Base-by-base conservation (phyloP, 2,888 invertebrate genomes). In the Cephus nigrinus region DNA sequence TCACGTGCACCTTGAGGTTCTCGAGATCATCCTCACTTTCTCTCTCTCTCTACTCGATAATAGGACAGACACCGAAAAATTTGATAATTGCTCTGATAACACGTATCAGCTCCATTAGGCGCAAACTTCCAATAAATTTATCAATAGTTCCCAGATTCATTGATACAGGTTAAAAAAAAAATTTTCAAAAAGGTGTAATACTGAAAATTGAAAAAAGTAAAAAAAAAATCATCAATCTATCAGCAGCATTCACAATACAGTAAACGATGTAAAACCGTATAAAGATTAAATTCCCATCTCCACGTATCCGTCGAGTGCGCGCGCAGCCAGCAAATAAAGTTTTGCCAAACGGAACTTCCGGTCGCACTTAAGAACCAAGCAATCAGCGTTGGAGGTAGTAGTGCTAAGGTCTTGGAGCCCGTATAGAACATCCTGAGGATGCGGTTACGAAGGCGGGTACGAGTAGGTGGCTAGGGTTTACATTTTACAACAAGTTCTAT, bases 401-500 rank as follows among this genome's bases (percentile, higher is more conserved):
- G 68, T 32, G 40, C 77, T 32, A 32, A 69, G 32, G 69, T 33
- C 73, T 72, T 23, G 73, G 30, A 32, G 40, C 73, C 69, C 68
- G 55, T 68, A 32, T n/a, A 35, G 68, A 68, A 23, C 11, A 68
- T 40, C 31, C 73, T 76, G 73, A 75, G 79, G 77, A 78, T 78
- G 76, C 72, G 76, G 80, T 71, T 71, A 33, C 12, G 69, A 78
- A 74, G 76, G 73, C 79, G 77, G 79, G 77, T 80, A 79, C 79
- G 79, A 33, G 74, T 77, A 79, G 75, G 78, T 71, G 78, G 83
- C 75, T 74, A 78, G 79, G 81, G 80, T 82, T 78, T 79, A 78
- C 80, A 80, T 82, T 85, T 83, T 84, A 81, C 84, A 86, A 85
- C 85, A 86, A 86, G 85, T 87, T 86, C 86, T 87, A 88, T 88